A percentile compares a stretch with the other conserved stretches of the same genome.
Evolutionary conservation across 2,888 invertebrate genomes (phyloP).

Genomic region (Petrolisthes manimaculis): DNA sequence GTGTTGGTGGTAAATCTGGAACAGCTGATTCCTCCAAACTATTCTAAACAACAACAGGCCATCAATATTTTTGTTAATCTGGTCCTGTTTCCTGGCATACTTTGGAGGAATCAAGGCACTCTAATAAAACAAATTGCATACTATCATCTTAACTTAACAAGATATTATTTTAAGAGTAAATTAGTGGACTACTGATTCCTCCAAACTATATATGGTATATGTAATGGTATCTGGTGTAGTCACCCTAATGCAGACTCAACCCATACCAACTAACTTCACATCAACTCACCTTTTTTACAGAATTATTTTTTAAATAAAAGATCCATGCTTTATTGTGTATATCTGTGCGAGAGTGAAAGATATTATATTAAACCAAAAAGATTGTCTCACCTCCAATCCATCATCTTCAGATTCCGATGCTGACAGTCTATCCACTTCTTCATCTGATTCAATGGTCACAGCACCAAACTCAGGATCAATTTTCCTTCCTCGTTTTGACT

Average conservation of each 20-base stretch:
- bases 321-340: neutral
- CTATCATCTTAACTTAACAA: too few relatives aligned
- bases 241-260: neutral
- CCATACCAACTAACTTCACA: neutral
- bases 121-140: too few relatives aligned
- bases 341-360: too few relatives aligned
- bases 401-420: slow-evolving; percentile 41
- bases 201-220: too few relatives aligned
- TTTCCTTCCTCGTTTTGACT: neutral
- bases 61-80: too few relatives aligned
- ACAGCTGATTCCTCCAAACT: too few relatives aligned
- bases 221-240: neutral
- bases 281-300: neutral
- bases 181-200: too few relatives aligned
- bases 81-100: too few relatives aligned
- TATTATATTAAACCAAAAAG: neutral
- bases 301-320: neutral
- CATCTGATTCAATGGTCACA: slow-evolving; percentile 41
- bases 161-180: too few relatives aligned
- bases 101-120: too few relatives aligned
- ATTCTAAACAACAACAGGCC: too few relatives aligned
- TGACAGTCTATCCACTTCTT: slow-evolving; percentile 45
- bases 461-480: slow-evolving; percentile 28
- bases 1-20: too few relatives aligned
- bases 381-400: neutral